Base-by-base conservation (phyloP, 2,797 vertebrate species). In the Microctenopoma stevenorrisi region DNA sequence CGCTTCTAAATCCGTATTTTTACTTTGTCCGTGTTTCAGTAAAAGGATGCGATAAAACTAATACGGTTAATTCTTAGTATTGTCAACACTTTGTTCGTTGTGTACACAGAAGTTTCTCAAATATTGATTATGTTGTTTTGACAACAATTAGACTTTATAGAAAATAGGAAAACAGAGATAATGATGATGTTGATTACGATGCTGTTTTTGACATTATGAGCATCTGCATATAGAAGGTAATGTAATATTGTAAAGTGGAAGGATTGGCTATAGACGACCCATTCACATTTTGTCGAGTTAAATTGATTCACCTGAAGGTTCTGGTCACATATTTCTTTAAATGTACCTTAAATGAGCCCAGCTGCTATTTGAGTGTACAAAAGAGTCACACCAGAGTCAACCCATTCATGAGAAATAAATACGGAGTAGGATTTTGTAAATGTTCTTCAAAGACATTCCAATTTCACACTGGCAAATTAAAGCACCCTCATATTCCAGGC, bases 381-480 rank as follows among this genome's bases (percentile, higher is more conserved):
- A 76, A 79, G 72, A 65, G 56, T 77, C 61, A 9, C 74, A 79
- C 76, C 81, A 67, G 85, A 84, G 74, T 83, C 76, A 57, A 68
- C 76, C 58, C 42, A 68, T 48, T 83, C 85, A 85, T 16, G 80
- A 74, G 84, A 78, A 84, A 86, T 83, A 86, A 90, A 90, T 78
- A 86, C 59, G 51, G 64, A 78, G 55, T 54, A 64, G 68, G 68
- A 82, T 82, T 85, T 75, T 85, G 77, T 83, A 75, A 70, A 72
- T 61, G 61, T 84, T 88, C 83, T 89, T 86, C 76, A 89, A 88
- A 91, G 86, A 67, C 65, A 42, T 60, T 75, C 60, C 81, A 70
- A 88, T 92, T 90, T 90, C 86, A 90, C 87, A 87, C 83, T 61
- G 26, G 74, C 80, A 88, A 86, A 89, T 91, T 86, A 89, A 86